A percentile compares a stretch with the other conserved stretches of the same genome.
phyloP scores from a whole-genome alignment of 2,797 vertebrate genomes.

The Urosaurus nigricauda region DNA sequence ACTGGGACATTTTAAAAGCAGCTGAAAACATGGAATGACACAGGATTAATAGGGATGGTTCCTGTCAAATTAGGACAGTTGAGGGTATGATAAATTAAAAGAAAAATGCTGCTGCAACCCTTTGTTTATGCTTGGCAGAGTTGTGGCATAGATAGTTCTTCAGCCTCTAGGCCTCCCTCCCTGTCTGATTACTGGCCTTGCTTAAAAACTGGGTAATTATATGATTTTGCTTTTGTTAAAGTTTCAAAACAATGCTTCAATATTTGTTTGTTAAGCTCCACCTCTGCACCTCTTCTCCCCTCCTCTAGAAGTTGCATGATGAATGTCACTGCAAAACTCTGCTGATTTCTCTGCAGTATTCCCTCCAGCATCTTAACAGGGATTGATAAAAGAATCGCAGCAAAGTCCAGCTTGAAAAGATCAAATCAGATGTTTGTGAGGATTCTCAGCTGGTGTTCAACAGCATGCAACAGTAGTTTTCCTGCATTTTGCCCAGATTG shows the following conservation, averaged over 20 bases:
- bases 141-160: too few relatives aligned
- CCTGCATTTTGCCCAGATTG: accelerated
- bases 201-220: background rate
- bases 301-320: background rate
- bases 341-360: slow-evolving; percentile 38
- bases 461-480: background rate
- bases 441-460: background rate
- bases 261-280: accelerated
- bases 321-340: slow-evolving; percentile 25
- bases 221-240: background rate
- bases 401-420: slow-evolving; percentile 25
- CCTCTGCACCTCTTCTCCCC: background rate
- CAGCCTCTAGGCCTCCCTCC: too few relatives aligned
- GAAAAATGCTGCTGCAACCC: too few relatives aligned
- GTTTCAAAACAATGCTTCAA: background rate
- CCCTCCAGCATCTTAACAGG: slow-evolving; percentile 33
- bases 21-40: too few relatives aligned
- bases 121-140: too few relatives aligned
- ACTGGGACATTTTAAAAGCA: too few relatives aligned
- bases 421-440: slow-evolving; percentile 26
- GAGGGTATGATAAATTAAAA: too few relatives aligned
- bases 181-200: too few relatives aligned
- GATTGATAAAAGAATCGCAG: slow-evolving; percentile 38
- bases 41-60: too few relatives aligned
- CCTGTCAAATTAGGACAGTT: too few relatives aligned